These are phyloP conservation scores for Tribolium castaneum DNA, from an alignment of 1,140 invertebrate species.

Conservation along the genomic window DNA sequence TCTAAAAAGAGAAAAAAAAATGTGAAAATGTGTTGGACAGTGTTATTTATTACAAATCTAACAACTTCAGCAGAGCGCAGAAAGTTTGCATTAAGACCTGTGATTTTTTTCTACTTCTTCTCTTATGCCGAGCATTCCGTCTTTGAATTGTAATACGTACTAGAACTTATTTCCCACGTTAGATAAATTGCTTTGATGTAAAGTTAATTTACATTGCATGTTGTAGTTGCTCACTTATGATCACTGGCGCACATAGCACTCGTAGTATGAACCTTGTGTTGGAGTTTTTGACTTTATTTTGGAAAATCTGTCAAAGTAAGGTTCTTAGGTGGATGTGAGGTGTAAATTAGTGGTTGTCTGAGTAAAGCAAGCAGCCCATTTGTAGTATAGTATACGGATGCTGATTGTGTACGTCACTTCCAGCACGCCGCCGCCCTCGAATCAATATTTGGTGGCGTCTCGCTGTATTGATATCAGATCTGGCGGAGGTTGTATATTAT, in stretches of 20 bases:
- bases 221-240: neutral
- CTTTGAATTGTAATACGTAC: neutral
- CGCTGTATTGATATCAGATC: conserved; percentile 54
- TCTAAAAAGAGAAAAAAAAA: too few relatives aligned
- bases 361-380: neutral
- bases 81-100: too few relatives aligned
- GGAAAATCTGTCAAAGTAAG: neutral
- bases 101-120: too few relatives aligned
- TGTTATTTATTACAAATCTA: too few relatives aligned
- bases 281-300: too few relatives aligned
- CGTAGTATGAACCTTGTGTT: neutral
- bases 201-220: neutral
- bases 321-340: neutral
- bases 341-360: neutral
- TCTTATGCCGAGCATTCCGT: neutral
- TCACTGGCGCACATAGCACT: neutral
- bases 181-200: neutral
- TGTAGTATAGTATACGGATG: conserved; percentile 13
- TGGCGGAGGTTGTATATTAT: conserved; percentile 58
- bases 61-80: too few relatives aligned
- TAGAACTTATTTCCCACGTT: neutral
- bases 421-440: conserved; percentile 45
- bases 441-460: conserved; percentile 56
- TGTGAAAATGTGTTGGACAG: too few relatives aligned
- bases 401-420: conserved; percentile 51